Evolutionary conservation across 2,888 invertebrate species (phyloP), one percentile per base, ranked within the genome.

Genomic region (Lasioglossum leucozonium): DNA sequence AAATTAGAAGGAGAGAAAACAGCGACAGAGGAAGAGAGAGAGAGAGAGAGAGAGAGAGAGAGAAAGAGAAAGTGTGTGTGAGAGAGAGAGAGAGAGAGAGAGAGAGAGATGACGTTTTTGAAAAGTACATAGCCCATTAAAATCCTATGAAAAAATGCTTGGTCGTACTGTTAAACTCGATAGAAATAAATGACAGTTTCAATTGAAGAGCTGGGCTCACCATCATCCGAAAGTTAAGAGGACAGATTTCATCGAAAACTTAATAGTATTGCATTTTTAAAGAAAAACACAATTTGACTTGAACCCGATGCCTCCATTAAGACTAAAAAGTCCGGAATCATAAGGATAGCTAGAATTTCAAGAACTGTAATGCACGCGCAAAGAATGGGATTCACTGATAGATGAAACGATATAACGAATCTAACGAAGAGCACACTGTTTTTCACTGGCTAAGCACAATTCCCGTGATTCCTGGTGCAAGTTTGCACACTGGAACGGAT

Each of bases 401-500:
- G 55, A 42, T 22, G 65, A 22, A 73, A 47, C 67, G 47, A 82
- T 81, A 69, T 75, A 74, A 71, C 47, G 69, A 76, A 67, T 55
- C 58, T 72, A 72, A 84, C 30, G 81, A 75, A 83, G 77, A 87
- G 65, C 91, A 91, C 91, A 91, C 91, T 87, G 79, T 82, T 82
- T n/a, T 80, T 73, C 90, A 90, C 84, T 91, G 22, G 72, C 72
- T 87, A 51, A 75, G 79, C 88, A 89, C 89, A 78, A 77, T 76
- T 22, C 26, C 69, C 47, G 72, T 81, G 58, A n/a, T 44, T 40
- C 26, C 62, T 37, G 40, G 30, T 65, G 81, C 67, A 44, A 72
- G 40, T 81, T 42, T 30, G 77, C 84, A 80, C 71, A 72, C 58
- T 82, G 72, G 34, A 34, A 72, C 40, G 51, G 72, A 78, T 77